phyloP scores from a whole-genome alignment of 1,140 invertebrate species.

The Cepaea nemoralis region DNA sequence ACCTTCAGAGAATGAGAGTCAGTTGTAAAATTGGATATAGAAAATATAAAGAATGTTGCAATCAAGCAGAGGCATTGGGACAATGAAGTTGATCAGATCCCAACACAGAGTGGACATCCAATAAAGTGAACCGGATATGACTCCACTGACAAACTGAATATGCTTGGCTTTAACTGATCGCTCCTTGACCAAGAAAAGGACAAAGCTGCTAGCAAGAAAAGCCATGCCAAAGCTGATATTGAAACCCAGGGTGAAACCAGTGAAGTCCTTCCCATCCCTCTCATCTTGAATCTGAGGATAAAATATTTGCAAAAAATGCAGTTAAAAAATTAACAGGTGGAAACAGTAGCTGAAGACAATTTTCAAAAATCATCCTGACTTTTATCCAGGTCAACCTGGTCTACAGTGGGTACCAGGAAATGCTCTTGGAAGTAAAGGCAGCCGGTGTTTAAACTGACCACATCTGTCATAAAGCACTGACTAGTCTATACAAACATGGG shows the following conservation, averaged over 20 bases:
- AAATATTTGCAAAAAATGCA: no score
- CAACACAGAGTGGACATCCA: slow-evolving; percentile 82
- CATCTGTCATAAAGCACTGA: no score
- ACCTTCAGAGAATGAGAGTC: slow-evolving; percentile 72
- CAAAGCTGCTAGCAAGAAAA: slow-evolving; percentile 66
- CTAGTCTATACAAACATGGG: no score
- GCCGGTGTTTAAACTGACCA: no score
- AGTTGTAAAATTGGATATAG: slow-evolving; percentile 63
- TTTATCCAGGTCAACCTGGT: neutral
- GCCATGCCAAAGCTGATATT: slow-evolving; percentile 67
- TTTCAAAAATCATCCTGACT: neutral
- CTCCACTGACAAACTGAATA: slow-evolving; percentile 71
- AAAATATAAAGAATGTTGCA: slow-evolving; percentile 61
- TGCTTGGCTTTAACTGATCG: slow-evolving; percentile 63
- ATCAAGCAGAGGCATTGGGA: slow-evolving; percentile 62
- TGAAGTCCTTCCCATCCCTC: slow-evolving; percentile 15
- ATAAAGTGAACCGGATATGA: slow-evolving; percentile 79
- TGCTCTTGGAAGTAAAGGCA: no score
- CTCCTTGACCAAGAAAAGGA: slow-evolving; percentile 68
- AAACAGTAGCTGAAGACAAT: neutral
- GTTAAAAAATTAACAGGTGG: no score
- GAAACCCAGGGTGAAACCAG: slow-evolving; percentile 60
- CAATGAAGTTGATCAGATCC: slow-evolving; percentile 75
- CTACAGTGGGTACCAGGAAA: no score
- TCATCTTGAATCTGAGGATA: slow-evolving; percentile 15